Conservation (phyloP, 2,113 vertebrate genomes). For the Poicephalus meyeri region DNA sequence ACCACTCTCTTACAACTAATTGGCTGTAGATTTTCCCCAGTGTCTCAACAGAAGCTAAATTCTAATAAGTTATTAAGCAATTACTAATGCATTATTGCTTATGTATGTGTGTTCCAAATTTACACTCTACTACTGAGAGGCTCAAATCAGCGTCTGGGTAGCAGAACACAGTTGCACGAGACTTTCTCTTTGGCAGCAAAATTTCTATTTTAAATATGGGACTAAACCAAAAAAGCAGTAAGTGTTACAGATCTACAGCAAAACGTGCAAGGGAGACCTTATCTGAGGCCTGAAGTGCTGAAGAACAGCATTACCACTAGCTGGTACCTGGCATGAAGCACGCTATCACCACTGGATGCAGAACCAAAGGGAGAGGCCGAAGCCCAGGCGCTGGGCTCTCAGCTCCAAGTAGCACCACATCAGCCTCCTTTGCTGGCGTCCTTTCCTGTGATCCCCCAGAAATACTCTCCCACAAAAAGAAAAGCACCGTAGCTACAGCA, state of each 20-base stretch:
- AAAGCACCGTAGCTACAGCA: background rate
- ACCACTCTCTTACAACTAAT: conserved; percentile 34
- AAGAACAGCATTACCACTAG: background rate
- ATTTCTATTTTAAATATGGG: background rate
- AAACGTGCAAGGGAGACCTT: background rate
- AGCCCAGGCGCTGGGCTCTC: background rate
- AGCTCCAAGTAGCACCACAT: background rate
- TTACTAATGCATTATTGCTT: conserved; percentile 32
- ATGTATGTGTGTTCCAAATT: background rate
- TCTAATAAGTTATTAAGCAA: conserved; percentile 51
- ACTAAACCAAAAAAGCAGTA: background rate
- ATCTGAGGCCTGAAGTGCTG: background rate
- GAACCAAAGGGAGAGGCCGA: background rate
- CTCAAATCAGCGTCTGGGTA: background rate
- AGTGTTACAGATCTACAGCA: background rate
- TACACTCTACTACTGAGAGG: background rate
- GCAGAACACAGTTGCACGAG: background rate
- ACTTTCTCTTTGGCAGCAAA: background rate
- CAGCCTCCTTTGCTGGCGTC: background rate
- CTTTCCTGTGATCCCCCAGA: background rate
- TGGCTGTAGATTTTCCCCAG: conserved; percentile 40
- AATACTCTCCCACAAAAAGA: background rate
- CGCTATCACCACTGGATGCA: fast-evolving
- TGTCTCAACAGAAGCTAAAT: background rate
- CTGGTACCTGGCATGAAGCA: background rate